These are phyloP conservation scores for Drosophila neonasuta DNA, from an alignment of 2,888 invertebrate genomes.

Conservation along the genomic window DNA sequence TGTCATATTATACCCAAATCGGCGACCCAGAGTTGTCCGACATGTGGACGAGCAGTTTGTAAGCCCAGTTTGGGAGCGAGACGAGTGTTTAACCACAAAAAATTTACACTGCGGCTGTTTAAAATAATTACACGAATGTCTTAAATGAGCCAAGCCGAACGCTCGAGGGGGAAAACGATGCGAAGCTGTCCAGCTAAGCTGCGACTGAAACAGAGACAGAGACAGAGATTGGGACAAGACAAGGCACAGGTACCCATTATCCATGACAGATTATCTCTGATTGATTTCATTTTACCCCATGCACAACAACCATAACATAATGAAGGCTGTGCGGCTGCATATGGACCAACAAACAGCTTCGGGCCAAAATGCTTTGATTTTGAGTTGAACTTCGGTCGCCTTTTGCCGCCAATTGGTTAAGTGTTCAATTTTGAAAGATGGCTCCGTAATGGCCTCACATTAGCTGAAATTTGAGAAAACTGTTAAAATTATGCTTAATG, in stretches of 20 bases:
- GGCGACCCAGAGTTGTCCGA: constrained; percentile 49
- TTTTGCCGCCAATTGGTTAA: constrained; percentile 74
- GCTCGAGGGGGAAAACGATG: constrained; percentile 40
- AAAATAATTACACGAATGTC: constrained; percentile 77
- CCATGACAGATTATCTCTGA: constrained; percentile 76
- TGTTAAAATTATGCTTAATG: constrained; percentile 74
- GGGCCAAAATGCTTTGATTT: constrained; percentile 60
- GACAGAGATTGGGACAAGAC: constrained; percentile 36
- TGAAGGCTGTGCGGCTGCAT: constrained; percentile 62
- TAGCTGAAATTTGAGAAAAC: constrained; percentile 73
- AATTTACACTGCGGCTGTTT: constrained; percentile 77
- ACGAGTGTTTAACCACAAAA: constrained; percentile 67
- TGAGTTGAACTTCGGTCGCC: constrained; percentile 31
- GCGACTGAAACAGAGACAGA: constrained; percentile 1
- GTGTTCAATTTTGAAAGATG: constrained; percentile 70
- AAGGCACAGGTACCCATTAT: constrained; percentile 71
- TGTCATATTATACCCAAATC: constrained; percentile 79
- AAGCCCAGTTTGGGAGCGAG: constrained; percentile 37
- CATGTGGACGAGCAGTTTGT: constrained; percentile 15
- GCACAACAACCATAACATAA: constrained; percentile 51
- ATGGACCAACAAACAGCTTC: constrained; percentile 60
- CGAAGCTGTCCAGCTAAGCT: constrained; percentile 8
- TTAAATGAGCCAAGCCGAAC: constrained; percentile 67
- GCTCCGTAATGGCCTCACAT: constrained; percentile 72
- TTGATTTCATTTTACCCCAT: constrained; percentile 73